These are phyloP conservation scores for Euleptes europaea DNA, from an alignment of 2,113 vertebrate genomes.

Conservation along the genomic window DNA sequence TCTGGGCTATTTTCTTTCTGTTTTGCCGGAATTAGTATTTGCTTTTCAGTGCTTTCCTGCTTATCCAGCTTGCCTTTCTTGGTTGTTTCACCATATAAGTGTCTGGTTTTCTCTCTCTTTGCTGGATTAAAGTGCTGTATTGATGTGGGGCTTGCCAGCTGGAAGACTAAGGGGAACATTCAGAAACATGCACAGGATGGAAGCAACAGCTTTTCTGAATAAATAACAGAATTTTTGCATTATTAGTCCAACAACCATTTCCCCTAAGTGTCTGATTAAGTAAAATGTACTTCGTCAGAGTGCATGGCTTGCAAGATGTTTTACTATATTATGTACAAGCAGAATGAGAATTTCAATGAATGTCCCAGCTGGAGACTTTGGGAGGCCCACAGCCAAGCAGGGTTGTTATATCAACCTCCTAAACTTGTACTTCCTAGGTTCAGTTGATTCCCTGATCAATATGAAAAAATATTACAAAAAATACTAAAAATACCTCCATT, in stretches of 20 bases:
- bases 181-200: constrained; percentile 7
- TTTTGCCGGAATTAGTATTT: constrained; percentile 8
- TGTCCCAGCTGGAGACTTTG: background rate
- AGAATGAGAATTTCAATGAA: background rate
- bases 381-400: background rate
- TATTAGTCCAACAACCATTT: constrained; percentile 12
- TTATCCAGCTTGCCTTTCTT: constrained; percentile 20
- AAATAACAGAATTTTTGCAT: constrained; percentile 25
- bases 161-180: constrained; percentile 1
- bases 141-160: constrained; percentile 27
- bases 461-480: background rate
- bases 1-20: constrained; percentile 20
- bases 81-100: constrained; percentile 36
- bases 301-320: constrained; percentile 8
- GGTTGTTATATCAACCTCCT: too few relatives aligned
- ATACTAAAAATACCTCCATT: background rate
- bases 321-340: background rate
- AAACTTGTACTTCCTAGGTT: background rate
- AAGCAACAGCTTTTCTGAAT: constrained; percentile 36
- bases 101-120: constrained; percentile 36
- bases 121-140: constrained; percentile 26
- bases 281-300: constrained; percentile 17
- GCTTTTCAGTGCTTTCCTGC: constrained; percentile 6
- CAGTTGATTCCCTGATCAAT: background rate
- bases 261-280: constrained; percentile 15